Evolutionary conservation across 2,797 vertebrate species (phyloP), one percentile per base, ranked within the genome.

Genomic region (Acanthurus tractus): DNA sequence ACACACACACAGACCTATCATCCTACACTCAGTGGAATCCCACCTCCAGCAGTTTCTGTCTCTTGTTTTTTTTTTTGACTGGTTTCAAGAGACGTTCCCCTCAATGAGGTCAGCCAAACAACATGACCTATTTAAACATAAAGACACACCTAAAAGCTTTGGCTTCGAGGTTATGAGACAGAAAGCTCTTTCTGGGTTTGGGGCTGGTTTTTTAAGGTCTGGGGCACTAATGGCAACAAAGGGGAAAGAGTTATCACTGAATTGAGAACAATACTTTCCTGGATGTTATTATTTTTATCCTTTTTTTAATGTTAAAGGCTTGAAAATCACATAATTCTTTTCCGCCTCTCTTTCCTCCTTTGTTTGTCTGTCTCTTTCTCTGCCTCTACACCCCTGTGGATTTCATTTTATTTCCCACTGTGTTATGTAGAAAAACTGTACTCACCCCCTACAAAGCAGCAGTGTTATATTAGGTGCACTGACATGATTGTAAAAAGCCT

Each of bases 101-200:
- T 78, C 84, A 78, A 54, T 81, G 82, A 70, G 76, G 78, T 84
- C 58, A 49, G 62, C 64, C 55, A 64, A 84, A 86, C 73, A 66
- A 67, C 84, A 45, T 89, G 92, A 88, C 90, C 93, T 58, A 89
- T 88, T 90, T 89, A 67, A 77, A 74, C 70, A 89, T 74, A 89
- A 88, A 91, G 88, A 88, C 87, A 89, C 89, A 86, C 90, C 89
- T 87, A 76, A 92, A 87, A 90, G 89, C 87, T 86, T 74, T 71
- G 76, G 83, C 79, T 86, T 71, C 83, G 73, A 88, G 74, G 67
- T 82, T 70, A 53, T 53, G 53, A 69, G 52, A 85, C 55, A 68
- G 74, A 90, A 59, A 76, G 56, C 57, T 42, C 74, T 49, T 79
- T 78, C 72, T 74, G 63, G 57, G 74, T 73, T 68, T 59, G 65